Percentiles rank a stretch among this genome's conserved stretches.
These are phyloP conservation scores for Lerista edwardsae DNA, from an alignment of 2,797 vertebrate genomes.

Conservation along the genomic window DNA sequence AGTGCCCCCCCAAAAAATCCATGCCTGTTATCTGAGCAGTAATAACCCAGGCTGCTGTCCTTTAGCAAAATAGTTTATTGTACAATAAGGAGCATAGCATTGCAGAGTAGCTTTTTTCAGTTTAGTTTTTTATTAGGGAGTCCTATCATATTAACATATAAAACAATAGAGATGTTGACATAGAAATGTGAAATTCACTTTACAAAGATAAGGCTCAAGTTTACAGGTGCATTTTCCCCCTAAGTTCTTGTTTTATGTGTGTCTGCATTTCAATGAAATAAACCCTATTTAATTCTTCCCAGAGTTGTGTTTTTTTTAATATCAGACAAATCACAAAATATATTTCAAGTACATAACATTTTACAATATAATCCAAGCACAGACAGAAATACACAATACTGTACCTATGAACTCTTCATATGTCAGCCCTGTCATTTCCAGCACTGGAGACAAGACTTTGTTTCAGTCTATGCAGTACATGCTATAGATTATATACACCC, in stretches of 20 bases:
- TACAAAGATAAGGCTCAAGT: slow-evolving; percentile 98
- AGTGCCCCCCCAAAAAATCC: no score
- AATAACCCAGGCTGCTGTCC: neutral
- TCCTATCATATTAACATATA: slow-evolving; percentile 97
- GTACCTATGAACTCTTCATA: slow-evolving; percentile 78
- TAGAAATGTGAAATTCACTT: slow-evolving; percentile 95
- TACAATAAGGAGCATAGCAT: slow-evolving; percentile 23
- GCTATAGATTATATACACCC: neutral
- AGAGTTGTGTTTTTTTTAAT: slow-evolving; percentile 87
- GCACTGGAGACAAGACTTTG: slow-evolving; percentile 49
- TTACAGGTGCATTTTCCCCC: slow-evolving; percentile 81
- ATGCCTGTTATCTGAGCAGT: neutral
- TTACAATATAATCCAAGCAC: slow-evolving; percentile 79
- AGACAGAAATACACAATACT: slow-evolving; percentile 79
- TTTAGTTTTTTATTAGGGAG: slow-evolving; percentile 84
- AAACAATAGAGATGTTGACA: slow-evolving; percentile 94
- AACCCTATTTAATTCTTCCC: slow-evolving; percentile 84
- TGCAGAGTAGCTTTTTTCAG: slow-evolving; percentile 66
- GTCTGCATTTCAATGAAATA: slow-evolving; percentile 75
- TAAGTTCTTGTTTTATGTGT: slow-evolving; percentile 58
- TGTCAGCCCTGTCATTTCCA: slow-evolving; percentile 58
- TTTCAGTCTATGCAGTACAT: slow-evolving; percentile 44
- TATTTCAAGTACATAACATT: slow-evolving; percentile 80
- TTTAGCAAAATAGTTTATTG: neutral
- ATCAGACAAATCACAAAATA: slow-evolving; percentile 81